Evolutionary conservation across 2,797 vertebrate genomes (phyloP), one percentile per base, ranked within the genome.

Genomic region (Cynodonichthys magdalenae): DNA sequence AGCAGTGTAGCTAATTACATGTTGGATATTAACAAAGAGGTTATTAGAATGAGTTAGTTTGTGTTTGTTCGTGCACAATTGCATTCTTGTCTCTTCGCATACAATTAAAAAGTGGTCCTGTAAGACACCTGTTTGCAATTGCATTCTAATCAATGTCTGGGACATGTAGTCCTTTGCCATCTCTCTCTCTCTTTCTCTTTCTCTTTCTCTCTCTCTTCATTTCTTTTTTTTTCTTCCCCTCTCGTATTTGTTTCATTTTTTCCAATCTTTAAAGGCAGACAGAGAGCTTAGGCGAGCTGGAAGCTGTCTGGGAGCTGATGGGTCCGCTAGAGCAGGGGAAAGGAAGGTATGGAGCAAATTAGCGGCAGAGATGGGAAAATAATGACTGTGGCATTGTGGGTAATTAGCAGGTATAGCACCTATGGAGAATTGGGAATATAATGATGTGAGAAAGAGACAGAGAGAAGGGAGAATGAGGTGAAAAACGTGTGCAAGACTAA

Each of bases 381-480:
- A 89, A 90, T 90, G 82, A 91, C 84, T 87, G 79, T 85, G 80
- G 87, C 83, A 88, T 90, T 87, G 86, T 89, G 80, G 87, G 90
- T 89, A 91, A 91, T 92, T 90, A 91, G 85, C 84, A 90, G 88
- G 83, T 90, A 85, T 79, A 83, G 87, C 79, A 86, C 81, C 87
- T 90, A 88, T 90, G 91, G 90, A 89, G 80, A 87, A 70, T 77
- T 85, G 82, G 87, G 89, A 92, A 88, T 75, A 92, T 84, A 87
- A 86, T 89, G 90, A 85, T 75, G 86, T 90, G 92, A 93, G 81
- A 93, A 94, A 93, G 76, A 90, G 79, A 87, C 42, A 69, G 70
- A 76, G 79, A 74, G 80, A 91, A 91, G 89, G 75, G 65, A 85
- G 90, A 94, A 89, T 74, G 85, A 82, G 80, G 85, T 89, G 80